A percentile compares a stretch with the other conserved stretches of the same genome.
Evolutionary conservation across 2,888 invertebrate genomes (phyloP).

Genomic region (Ennomos fuscantarius): DNA sequence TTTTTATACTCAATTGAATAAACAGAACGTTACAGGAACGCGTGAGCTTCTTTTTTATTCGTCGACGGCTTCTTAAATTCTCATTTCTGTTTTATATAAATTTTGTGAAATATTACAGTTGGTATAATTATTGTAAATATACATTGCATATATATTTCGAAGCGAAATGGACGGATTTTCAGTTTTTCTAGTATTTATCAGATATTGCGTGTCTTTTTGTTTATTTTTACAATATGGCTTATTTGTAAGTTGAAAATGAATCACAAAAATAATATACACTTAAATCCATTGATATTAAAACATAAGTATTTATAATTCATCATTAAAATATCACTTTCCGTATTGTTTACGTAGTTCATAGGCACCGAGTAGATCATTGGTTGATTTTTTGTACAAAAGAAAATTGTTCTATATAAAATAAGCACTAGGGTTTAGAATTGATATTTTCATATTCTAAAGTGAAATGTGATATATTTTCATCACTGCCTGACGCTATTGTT

Average conservation of each 20-base stretch:
- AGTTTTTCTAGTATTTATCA: not conserved
- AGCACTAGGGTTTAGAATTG: constrained; percentile 66
- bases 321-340: constrained; percentile 50
- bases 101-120: not conserved
- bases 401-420: constrained; percentile 61
- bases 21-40: constrained; percentile 78
- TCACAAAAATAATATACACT: constrained; percentile 35
- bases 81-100: constrained; percentile 46
- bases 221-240: constrained; percentile 3
- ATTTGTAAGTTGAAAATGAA: constrained; percentile 36
- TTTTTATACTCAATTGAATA: constrained; percentile 71
- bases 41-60: constrained; percentile 78
- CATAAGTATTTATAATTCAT: constrained; percentile 60
- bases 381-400: constrained; percentile 74
- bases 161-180: too few species aligned
- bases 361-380: constrained; percentile 66
- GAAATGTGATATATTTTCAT: constrained; percentile 76
- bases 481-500: constrained; percentile 52
- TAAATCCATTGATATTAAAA: constrained; percentile 47
- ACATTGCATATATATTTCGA: not conserved
- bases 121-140: not conserved
- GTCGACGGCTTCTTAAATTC: constrained; percentile 59
- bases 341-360: constrained; percentile 74
- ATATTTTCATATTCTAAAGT: constrained; percentile 81
- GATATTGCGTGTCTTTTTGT: not conserved